Evolutionary conservation across 2,797 vertebrate genomes (phyloP).

Genomic region (Cirrhinus molitorella): DNA sequence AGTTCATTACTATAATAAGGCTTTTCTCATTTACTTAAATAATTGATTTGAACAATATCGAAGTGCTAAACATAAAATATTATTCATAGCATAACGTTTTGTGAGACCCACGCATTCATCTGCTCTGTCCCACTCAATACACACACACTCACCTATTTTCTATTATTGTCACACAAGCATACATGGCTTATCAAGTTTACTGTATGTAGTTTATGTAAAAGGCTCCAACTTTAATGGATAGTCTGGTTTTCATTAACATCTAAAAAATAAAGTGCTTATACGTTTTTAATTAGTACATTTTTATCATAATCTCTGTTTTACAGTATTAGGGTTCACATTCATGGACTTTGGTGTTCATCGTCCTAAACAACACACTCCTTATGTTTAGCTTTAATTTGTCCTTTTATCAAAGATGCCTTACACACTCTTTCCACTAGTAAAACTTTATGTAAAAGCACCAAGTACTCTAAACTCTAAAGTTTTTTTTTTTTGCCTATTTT

Average conservation of each 20-base stretch:
- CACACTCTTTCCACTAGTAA: not conserved
- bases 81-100: constrained; percentile 9
- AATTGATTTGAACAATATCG: not conserved
- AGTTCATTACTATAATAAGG: not conserved
- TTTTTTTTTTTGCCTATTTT: not conserved
- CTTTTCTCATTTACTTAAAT: not conserved
- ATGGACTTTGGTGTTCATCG: not conserved
- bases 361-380: not conserved
- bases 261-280: not conserved
- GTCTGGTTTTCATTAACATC: not conserved
- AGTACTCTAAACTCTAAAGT: not conserved
- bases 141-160: constrained; percentile 11
- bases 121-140: constrained; percentile 20
- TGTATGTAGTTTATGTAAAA: not conserved
- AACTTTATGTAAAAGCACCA: not conserved
- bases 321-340: too few relatives aligned
- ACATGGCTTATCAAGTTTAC: not conserved
- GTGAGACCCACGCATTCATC: constrained; percentile 21
- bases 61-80: not conserved
- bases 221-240: not conserved
- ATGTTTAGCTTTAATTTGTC: not conserved
- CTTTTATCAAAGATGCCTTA: constrained; percentile 12
- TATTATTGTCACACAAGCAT: not conserved
- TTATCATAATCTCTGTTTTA: not conserved
- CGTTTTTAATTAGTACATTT: not conserved